Conservation (phyloP, 2,888 invertebrate genomes). For the Stenodema calcarata region DNA sequence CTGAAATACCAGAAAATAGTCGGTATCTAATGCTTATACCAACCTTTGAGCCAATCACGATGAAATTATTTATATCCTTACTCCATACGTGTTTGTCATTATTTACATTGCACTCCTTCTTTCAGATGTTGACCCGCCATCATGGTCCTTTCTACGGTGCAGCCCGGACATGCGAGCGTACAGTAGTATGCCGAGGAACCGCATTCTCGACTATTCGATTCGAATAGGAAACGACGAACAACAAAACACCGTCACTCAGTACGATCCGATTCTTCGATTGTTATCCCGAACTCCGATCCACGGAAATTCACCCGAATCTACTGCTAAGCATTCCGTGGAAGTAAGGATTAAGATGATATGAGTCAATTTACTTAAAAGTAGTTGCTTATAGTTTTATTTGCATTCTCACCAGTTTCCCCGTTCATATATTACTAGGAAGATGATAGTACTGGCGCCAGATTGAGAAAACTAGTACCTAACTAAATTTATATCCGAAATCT, state of each 20-base stretch:
- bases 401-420: too few species aligned
- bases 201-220: conserved; percentile 61
- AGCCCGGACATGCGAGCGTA: conserved; percentile 68
- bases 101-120: background rate
- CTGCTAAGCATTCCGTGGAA: background rate
- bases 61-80: too few species aligned
- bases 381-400: too few species aligned
- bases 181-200: conserved; percentile 69
- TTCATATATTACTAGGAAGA: too few species aligned
- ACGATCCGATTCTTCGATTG: conserved; percentile 18
- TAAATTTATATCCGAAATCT: too few species aligned
- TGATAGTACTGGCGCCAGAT: too few species aligned
- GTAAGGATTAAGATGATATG: background rate
- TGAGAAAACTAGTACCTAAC: too few species aligned
- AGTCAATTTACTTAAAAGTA: too few species aligned
- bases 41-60: background rate
- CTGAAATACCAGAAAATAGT: too few species aligned
- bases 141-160: conserved; percentile 65
- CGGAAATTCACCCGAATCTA: background rate
- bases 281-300: background rate
- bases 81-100: background rate
- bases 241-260: background rate
- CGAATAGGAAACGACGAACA: background rate
- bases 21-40: too few species aligned
- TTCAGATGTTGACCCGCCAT: conserved; percentile 55